Base-by-base conservation (phyloP, 2,797 vertebrate genomes). In the Rhinophrynus dorsalis region DNA sequence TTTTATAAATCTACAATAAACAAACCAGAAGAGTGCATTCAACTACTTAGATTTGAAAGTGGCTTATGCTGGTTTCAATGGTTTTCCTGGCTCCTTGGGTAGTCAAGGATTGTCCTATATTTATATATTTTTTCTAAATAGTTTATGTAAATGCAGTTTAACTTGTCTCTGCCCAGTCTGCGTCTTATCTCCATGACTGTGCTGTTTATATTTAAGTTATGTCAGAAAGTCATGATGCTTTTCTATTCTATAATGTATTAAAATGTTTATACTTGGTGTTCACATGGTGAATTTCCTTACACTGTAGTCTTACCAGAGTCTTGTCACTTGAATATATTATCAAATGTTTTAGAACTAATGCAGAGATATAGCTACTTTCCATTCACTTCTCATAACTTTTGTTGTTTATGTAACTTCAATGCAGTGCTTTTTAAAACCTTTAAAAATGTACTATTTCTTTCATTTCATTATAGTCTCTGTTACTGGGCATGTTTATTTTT, bases 381-480 rank as follows among this genome's bases (percentile, higher is more conserved):
- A 59, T 58, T 52, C 5, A 50, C 5, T 9, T 18, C 18, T 29
- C 26, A 44, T 56, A 44, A 40, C 35, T 18, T 40, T 72, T 58
- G 17, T 32, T 73, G 62, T 67, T 73, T 73, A 73, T 73, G 17
- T 67, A 54, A 66, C 50, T 38, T 66, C 44, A 18, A 35, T 38
- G 21, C 35, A 60, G 54, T 59, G 70, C 62, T 52, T 60, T 73
- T 72, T 59, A 60, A 59, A 52, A 13, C 52, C 32, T 50, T 57
- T 57, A 18, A 38, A 65, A 52, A 73, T 60, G 52, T 55, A 35
- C 30, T 7, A 29, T 29, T 26, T 48, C 42, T 24, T 35, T 35
- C 32, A 33, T 38, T 64, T n/a, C 33, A 13, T 15, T 23, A 30
- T 12, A 3, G 10, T 33, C 24, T 48, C 23, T 21, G 33, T 55